Evolutionary conservation across 2,113 vertebrate species (phyloP).

Genomic region (Chaetorhynchus papuensis): DNA sequence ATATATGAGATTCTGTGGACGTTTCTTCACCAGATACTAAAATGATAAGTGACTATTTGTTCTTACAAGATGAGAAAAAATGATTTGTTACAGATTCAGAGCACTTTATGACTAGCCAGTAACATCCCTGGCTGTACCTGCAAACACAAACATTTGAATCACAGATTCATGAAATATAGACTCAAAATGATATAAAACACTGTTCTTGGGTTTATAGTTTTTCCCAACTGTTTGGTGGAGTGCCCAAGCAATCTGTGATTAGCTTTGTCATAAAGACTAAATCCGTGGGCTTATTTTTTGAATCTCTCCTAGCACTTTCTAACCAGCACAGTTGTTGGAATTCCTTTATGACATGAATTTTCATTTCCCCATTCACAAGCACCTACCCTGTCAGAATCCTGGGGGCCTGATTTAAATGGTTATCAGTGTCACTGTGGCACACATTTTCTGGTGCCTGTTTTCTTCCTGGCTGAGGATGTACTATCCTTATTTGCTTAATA

Average conservation of each 20-base stretch:
- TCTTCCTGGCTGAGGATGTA: not conserved
- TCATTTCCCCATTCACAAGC: not conserved
- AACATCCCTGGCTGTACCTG: not conserved
- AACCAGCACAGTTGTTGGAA: not conserved
- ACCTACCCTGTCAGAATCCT: not conserved
- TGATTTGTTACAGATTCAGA: not conserved
- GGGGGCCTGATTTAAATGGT: not conserved
- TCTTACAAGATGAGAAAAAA: not conserved
- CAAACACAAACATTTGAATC: not conserved
- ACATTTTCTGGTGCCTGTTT: conserved; percentile 14
- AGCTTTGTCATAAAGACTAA: conserved; percentile 5
- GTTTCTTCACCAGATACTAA: not conserved
- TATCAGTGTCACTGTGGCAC: not conserved
- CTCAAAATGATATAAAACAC: not conserved
- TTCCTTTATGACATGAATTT: conserved; percentile 22
- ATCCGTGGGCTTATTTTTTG: not conserved
- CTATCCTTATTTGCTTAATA: conserved; percentile 49
- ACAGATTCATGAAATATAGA: not conserved
- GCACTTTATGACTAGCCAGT: not conserved
- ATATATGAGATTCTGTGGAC: not conserved
- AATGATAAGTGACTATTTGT: not conserved
- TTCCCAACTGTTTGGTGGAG: not conserved
- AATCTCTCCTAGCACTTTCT: not conserved
- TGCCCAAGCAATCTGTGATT: conserved; percentile 9
- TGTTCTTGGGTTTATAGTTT: not conserved